Evolutionary conservation across 2,113 vertebrate species (phyloP).

Genomic region (Caloenas nicobarica): DNA sequence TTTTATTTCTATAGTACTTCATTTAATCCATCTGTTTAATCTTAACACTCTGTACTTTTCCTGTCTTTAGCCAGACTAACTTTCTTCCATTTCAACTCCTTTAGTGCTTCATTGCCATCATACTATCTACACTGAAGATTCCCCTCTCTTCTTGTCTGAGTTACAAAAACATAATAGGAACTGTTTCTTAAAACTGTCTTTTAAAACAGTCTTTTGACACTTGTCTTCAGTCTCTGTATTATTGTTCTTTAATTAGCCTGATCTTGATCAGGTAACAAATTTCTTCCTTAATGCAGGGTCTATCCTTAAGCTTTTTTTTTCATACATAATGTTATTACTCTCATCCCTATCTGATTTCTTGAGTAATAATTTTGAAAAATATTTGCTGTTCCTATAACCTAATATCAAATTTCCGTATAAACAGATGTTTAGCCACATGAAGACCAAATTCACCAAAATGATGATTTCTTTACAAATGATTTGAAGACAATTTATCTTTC

Average conservation of each 20-base stretch:
- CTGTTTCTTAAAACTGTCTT: not conserved
- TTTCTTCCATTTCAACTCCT: slow-evolving; percentile 1
- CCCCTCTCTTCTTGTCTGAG: not conserved
- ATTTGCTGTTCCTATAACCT: not conserved
- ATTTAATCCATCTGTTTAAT: not conserved
- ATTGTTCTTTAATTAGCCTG: not conserved
- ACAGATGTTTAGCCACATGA: not conserved
- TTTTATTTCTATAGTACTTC: not conserved
- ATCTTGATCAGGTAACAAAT: not conserved
- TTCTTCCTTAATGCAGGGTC: not conserved
- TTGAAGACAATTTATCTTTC: not conserved
- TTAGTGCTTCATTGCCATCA: not conserved
- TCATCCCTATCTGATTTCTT: not conserved
- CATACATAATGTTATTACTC: not conserved
- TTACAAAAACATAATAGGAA: not conserved
- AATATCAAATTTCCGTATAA: not conserved
- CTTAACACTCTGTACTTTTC: not conserved
- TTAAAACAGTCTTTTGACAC: not conserved
- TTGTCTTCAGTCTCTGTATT: not conserved
- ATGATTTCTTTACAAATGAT: not conserved
- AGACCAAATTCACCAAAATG: not conserved
- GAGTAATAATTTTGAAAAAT: not conserved
- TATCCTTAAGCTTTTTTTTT: not conserved
- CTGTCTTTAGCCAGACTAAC: not conserved
- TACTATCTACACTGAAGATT: not conserved